Evolutionary conservation across 2,888 invertebrate species (phyloP), one percentile per base, ranked within the genome.

Genomic region (Polietes domitor): DNA sequence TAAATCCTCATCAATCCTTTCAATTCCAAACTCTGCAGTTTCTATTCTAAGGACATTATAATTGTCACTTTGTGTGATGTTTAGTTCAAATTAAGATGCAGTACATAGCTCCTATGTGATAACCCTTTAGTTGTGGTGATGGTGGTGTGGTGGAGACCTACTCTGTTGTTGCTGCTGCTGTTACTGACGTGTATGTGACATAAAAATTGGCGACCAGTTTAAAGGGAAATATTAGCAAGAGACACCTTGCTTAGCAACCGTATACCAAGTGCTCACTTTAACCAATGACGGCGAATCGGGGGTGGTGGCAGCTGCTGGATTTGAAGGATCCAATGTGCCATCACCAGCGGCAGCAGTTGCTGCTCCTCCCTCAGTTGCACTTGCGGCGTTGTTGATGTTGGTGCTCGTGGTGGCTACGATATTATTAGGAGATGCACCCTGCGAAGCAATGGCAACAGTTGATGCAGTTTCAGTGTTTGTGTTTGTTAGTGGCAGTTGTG

Each of bases 211-310:
- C 74, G 77, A 77, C 37, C 71, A 81, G 77, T 80, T 82, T 75
- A 41, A 53, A 77, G 71, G 32, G 71, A 81, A 80, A 78, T 86
- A 88, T 89, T 92, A 92, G 90, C 92, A 92, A 87, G 92, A 92
- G 86, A 92, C 91, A 86, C 92, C 92, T 89, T 92, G 92, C 88
- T 92, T 92, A 86, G 92, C 91, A 86, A 92, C 92, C 73, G 92
- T 92, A 72, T 92, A 92, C 92, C 92, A 92, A 77, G 92, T 91
- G 88, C 92, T 91, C 85, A 92, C 92, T 82, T 88, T 91, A 68
- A 92, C 92, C 88, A 92, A 86, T 47, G 92, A 92, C 28, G 92
- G 92, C 50, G 92, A 91, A 82, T 91, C 92, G 41, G 91, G 91
- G 43, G 90, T 90, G 72, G 87, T 87, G 65, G 89, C 83, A 73